These are phyloP conservation scores for Pungitius pungitius DNA, from an alignment of 2,113 vertebrate species.

Conservation along the genomic window DNA sequence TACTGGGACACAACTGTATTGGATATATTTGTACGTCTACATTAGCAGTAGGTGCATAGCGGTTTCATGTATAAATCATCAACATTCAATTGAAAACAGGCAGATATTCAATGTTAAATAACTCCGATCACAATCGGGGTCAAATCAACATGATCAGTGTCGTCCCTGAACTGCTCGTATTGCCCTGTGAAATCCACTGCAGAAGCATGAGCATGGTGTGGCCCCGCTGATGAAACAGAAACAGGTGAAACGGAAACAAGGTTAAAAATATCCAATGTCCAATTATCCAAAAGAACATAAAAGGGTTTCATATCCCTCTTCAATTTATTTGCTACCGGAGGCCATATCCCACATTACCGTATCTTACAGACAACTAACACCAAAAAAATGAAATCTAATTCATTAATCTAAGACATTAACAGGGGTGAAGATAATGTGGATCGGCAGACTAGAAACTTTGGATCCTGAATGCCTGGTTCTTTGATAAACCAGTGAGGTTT, in stretches of 20 bases:
- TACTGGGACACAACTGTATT: neutral
- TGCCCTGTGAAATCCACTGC: neutral
- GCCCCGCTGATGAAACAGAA: neutral
- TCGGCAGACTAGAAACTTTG: neutral
- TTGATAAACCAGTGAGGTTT: neutral
- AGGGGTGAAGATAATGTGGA: conserved; percentile 12
- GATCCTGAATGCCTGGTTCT: neutral
- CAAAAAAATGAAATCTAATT: neutral
- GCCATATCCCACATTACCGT: neutral
- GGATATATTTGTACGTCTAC: neutral
- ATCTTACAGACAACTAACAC: neutral
- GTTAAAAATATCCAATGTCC: conserved; percentile 2
- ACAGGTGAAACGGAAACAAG: neutral
- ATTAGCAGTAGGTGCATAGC: neutral
- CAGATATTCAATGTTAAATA: conserved; percentile 10
- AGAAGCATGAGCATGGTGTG: neutral
- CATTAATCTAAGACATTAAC: conserved; percentile 6
- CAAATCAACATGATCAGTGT: conserved; percentile 6
- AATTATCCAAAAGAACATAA: conserved; percentile 8
- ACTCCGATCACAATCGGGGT: conserved; percentile 10
- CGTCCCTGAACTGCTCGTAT: neutral
- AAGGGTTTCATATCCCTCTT: conserved; percentile 16
- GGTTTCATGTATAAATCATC: neutral
- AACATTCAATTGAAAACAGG: neutral
- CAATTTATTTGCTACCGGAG: conserved; percentile 10